A percentile compares a stretch with the other conserved stretches of the same genome.
Conservation (phyloP, 2,113 vertebrate species). For the Zosterops hypoxanthus region DNA sequence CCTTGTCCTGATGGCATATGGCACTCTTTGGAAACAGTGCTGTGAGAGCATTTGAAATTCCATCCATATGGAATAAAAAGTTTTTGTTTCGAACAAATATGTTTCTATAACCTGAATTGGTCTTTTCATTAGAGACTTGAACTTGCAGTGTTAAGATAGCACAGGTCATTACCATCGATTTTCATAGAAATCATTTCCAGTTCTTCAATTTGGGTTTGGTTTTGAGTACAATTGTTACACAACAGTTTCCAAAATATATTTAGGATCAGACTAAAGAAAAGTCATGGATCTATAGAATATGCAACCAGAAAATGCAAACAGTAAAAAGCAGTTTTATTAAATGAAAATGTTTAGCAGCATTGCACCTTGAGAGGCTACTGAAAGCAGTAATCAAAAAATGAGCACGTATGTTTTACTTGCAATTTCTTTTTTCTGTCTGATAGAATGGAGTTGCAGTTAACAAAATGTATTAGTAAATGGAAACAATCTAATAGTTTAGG, state of each 20-base stretch:
- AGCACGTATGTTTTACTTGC: background rate
- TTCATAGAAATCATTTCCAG: background rate
- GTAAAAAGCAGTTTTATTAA: conserved; percentile 37
- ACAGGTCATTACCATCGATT: background rate
- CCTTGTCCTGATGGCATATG: background rate
- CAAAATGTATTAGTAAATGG: conserved; percentile 37
- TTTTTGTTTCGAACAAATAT: background rate
- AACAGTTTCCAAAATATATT: background rate
- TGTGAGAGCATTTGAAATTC: background rate
- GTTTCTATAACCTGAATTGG: background rate
- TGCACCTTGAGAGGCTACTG: background rate
- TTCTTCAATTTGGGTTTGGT: background rate
- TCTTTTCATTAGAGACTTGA: background rate
- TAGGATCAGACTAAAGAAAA: background rate
- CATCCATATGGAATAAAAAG: background rate
- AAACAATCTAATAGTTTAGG: conserved; percentile 10
- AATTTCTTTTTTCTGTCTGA: background rate
- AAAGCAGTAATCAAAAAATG: conserved; percentile 14
- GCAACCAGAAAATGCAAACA: conserved; percentile 47
- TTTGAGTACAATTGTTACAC: background rate
- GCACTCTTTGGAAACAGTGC: background rate
- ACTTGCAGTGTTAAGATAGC: background rate
- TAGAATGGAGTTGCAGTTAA: background rate
- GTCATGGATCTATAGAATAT: conserved; percentile 14
- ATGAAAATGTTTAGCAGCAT: conserved; percentile 33